phyloP scores from a whole-genome alignment of 2,797 vertebrate species.

The Enteromius mattozi region DNA sequence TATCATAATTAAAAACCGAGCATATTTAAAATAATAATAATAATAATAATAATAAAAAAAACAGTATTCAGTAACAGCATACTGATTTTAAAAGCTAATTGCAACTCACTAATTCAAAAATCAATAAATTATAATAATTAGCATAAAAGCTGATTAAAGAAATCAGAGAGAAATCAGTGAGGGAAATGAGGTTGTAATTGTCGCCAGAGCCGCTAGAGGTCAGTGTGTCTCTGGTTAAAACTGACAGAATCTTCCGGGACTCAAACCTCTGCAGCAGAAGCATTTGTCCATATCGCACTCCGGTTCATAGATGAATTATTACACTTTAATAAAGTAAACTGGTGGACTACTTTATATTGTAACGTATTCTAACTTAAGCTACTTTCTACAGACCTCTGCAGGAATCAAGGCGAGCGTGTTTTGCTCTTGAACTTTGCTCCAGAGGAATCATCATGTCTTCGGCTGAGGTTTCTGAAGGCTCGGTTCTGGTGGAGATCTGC shows the following conservation, averaged over 20 bases:
- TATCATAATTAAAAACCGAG: background rate
- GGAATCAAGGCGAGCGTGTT: background rate
- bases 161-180: background rate
- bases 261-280: background rate
- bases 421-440: conserved; percentile 16
- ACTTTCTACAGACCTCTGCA: background rate
- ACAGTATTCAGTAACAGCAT: background rate
- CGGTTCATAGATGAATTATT: background rate
- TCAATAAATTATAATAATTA: background rate
- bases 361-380: background rate
- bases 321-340: background rate
- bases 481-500: conserved; percentile 75
- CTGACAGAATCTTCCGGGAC: conserved; percentile 6
- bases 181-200: background rate
- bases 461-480: conserved; percentile 75
- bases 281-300: background rate
- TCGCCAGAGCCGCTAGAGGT: background rate
- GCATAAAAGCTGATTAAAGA: background rate
- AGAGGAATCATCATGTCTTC: conserved; percentile 77
- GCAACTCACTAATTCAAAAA: background rate
- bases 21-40: background rate
- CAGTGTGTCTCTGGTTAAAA: background rate
- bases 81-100: background rate
- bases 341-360: background rate
- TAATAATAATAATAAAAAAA: no score